Conservation (phyloP, 2,888 invertebrate species). For the Villa cingulata region DNA sequence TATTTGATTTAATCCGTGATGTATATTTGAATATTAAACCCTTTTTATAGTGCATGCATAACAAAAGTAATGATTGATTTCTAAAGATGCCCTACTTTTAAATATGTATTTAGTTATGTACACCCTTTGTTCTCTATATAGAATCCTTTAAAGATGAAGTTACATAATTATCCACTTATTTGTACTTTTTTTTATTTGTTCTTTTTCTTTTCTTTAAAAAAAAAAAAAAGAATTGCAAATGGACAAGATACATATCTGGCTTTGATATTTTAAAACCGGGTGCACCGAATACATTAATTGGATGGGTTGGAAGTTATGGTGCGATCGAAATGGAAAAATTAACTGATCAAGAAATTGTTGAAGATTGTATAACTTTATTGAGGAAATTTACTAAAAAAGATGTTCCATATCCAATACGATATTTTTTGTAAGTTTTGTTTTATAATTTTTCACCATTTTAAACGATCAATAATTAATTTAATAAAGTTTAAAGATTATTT, state of each 20-base stretch:
- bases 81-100: too few relatives aligned
- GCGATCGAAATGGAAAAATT: constrained; percentile 44
- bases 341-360: constrained; percentile 38
- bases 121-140: too few relatives aligned
- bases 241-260: constrained; percentile 48
- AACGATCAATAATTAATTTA: too few relatives aligned
- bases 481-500: not conserved
- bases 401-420: constrained; percentile 38
- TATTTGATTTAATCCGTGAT: too few relatives aligned
- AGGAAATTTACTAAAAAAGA: constrained; percentile 37
- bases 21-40: too few relatives aligned
- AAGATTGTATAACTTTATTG: constrained; percentile 40
- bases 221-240: constrained; percentile 30
- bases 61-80: too few relatives aligned
- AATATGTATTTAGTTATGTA: too few relatives aligned
- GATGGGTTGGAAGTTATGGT: constrained; percentile 51
- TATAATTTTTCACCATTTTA: too few relatives aligned
- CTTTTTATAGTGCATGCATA: too few relatives aligned
- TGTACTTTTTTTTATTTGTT: too few relatives aligned
- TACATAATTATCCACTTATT: not conserved
- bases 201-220: too few relatives aligned
- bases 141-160: not conserved
- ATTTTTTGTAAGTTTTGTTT: constrained; percentile 33
- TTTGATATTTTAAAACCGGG: constrained; percentile 46
- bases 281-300: constrained; percentile 41